Percentiles rank a stretch among this genome's conserved stretches.
Evolutionary conservation across 2,888 invertebrate species (phyloP).

Genomic region (Lasioglossum figueresi): DNA sequence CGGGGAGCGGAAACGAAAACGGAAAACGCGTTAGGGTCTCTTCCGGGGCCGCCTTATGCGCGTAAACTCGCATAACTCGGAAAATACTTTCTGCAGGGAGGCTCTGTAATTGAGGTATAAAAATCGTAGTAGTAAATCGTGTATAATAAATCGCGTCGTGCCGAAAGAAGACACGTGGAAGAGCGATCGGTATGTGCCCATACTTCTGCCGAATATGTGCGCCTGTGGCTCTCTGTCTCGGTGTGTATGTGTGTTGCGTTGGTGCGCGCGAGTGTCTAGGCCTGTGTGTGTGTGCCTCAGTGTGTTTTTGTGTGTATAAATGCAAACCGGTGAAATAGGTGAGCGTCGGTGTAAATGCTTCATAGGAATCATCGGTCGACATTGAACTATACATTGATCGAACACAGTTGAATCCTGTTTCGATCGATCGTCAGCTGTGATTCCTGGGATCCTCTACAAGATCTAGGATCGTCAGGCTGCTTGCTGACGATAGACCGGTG

Average conservation of each 20-base stretch:
- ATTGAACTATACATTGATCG: constrained; percentile 39
- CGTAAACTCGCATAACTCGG: constrained; percentile 34
- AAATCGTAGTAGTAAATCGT: constrained; percentile 65
- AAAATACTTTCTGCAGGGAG: constrained; percentile 50
- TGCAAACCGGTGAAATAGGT: constrained; percentile 60
- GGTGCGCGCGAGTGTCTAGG: background rate
- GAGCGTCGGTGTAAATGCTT: constrained; percentile 61
- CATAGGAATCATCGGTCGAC: constrained; percentile 45
- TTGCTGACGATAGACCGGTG: background rate
- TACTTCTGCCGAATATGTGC: constrained; percentile 35
- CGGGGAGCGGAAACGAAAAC: background rate
- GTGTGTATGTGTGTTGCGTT: constrained; percentile 17
- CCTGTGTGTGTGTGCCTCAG: constrained; percentile 20
- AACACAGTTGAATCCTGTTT: constrained; percentile 20
- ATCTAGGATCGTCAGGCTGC: background rate
- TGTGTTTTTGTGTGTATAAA: constrained; percentile 49
- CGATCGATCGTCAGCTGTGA: background rate
- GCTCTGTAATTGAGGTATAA: constrained; percentile 67
- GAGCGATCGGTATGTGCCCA: constrained; percentile 61
- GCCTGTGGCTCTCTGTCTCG: constrained; percentile 14
- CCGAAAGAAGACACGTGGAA: constrained; percentile 69
- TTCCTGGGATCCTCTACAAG: background rate
- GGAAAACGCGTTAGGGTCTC: constrained; percentile 16
- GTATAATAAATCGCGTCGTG: constrained; percentile 60
- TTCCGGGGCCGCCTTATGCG: constrained; percentile 54